These are phyloP conservation scores for Muschampia plurimacula DNA, from an alignment of 2,888 invertebrate genomes.

Conservation along the genomic window DNA sequence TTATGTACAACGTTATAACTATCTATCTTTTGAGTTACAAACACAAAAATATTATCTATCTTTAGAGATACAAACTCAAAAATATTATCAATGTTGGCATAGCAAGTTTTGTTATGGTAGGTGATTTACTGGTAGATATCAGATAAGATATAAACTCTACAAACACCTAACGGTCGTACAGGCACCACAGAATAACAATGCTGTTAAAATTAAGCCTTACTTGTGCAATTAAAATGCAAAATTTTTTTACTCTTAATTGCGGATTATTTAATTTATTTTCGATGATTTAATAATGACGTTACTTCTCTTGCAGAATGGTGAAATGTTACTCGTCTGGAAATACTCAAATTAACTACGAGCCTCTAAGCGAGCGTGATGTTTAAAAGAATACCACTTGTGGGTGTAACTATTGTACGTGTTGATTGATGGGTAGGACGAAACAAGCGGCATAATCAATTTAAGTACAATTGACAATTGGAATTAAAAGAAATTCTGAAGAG, in stretches of 20 bases:
- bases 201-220: no score
- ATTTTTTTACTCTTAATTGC: background rate
- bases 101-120: background rate
- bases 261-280: background rate
- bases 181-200: no score
- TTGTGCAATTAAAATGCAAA: no score
- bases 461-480: no score
- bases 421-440: no score
- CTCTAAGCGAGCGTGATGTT: background rate
- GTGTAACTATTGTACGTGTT: background rate
- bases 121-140: background rate
- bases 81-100: no score
- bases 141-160: background rate
- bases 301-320: conserved; percentile 62
- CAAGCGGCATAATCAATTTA: no score
- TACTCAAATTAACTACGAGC: conserved; percentile 14
- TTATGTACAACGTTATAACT: no score
- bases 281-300: background rate
- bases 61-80: background rate
- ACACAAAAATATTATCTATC: background rate
- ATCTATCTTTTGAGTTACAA: no score
- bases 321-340: conserved; percentile 62
- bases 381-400: background rate
- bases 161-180: no score
- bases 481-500: no score